Evolutionary conservation across 2,888 invertebrate species (phyloP).

Genomic region (Maniola hyperantus): DNA sequence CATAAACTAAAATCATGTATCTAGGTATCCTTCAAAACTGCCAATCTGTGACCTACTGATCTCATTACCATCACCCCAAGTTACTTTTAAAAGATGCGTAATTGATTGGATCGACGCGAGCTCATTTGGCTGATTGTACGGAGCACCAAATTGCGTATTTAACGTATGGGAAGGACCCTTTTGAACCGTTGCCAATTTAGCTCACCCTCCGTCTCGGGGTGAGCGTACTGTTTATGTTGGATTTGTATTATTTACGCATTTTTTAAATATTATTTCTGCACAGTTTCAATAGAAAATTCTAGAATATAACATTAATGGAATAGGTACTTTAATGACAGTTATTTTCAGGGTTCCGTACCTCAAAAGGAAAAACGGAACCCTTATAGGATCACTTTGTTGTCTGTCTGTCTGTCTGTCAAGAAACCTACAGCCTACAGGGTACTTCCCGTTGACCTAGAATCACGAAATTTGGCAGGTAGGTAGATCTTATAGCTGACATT

Average conservation of each 20-base stretch:
- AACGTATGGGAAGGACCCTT: conserved; percentile 77
- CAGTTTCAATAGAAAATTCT: conserved; percentile 1
- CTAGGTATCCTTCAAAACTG: background rate
- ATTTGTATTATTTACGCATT: conserved; percentile 61
- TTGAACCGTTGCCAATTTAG: conserved; percentile 76
- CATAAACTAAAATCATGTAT: too few relatives aligned
- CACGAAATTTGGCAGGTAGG: too few relatives aligned
- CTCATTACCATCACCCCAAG: conserved; percentile 50
- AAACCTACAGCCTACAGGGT: too few relatives aligned
- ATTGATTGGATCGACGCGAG: conserved; percentile 76
- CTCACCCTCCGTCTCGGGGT: conserved; percentile 44
- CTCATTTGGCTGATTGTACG: conserved; percentile 79
- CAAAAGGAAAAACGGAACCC: too few relatives aligned
- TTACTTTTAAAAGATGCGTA: conserved; percentile 66
- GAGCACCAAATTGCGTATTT: conserved; percentile 78
- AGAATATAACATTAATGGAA: conserved; percentile 8
- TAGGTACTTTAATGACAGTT: background rate
- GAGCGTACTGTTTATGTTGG: conserved; percentile 64
- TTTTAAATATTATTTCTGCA: conserved; percentile 31
- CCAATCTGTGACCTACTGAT: conserved; percentile 60
- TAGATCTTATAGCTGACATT: too few relatives aligned
- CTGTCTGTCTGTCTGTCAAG: too few relatives aligned
- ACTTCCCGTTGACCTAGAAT: too few relatives aligned
- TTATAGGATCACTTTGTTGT: too few relatives aligned
- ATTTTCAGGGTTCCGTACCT: too few relatives aligned